phyloP scores from a whole-genome alignment of 2,113 vertebrate species.

The Syngnathus floridae region DNA sequence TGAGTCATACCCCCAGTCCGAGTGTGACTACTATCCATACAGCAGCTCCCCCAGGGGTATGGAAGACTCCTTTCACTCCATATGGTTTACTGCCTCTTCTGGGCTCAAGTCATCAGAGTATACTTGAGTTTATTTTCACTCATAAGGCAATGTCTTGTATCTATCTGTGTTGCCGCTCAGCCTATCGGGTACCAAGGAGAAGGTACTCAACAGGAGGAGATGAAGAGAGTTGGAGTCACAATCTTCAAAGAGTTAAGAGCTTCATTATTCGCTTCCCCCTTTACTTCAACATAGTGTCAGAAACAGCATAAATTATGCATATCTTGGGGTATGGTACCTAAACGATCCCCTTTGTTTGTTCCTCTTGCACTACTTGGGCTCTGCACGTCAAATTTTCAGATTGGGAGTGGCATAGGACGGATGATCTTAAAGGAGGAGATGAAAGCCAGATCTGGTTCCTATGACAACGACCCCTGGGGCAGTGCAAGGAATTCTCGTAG shows the following conservation, averaged over 20 bases:
- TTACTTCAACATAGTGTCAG: slow-evolving; percentile 11
- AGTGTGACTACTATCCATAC: slow-evolving; percentile 86
- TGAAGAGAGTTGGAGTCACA: slow-evolving; percentile 66
- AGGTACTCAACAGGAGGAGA: slow-evolving; percentile 68
- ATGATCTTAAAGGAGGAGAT: slow-evolving; percentile 99
- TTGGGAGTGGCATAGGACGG: slow-evolving; percentile 93
- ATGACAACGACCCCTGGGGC: slow-evolving; percentile 92
- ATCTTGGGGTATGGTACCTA: slow-evolving; percentile 3
- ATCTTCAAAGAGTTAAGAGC: slow-evolving; percentile 70
- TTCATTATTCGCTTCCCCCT: slow-evolving; percentile 40
- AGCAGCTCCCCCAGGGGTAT: slow-evolving; percentile 88
- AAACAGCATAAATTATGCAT: slow-evolving; percentile 39
- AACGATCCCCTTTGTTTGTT: slow-evolving; percentile 7
- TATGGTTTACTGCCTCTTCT: not conserved
- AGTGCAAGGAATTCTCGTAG: slow-evolving; percentile 85
- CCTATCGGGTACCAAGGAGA: slow-evolving; percentile 57
- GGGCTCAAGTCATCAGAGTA: slow-evolving; percentile 1
- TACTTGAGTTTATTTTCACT: slow-evolving; percentile 16
- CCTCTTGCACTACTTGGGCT: slow-evolving; percentile 5
- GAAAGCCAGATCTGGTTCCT: slow-evolving; percentile 95
- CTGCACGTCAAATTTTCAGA: slow-evolving; percentile 62
- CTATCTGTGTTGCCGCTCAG: slow-evolving; percentile 41
- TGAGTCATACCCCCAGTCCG: slow-evolving; percentile 82
- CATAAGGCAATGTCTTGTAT: slow-evolving; percentile 33
- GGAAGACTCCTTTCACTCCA: not conserved